Conservation (phyloP, 2,888 invertebrate species). For the Argyresthia albistria region DNA sequence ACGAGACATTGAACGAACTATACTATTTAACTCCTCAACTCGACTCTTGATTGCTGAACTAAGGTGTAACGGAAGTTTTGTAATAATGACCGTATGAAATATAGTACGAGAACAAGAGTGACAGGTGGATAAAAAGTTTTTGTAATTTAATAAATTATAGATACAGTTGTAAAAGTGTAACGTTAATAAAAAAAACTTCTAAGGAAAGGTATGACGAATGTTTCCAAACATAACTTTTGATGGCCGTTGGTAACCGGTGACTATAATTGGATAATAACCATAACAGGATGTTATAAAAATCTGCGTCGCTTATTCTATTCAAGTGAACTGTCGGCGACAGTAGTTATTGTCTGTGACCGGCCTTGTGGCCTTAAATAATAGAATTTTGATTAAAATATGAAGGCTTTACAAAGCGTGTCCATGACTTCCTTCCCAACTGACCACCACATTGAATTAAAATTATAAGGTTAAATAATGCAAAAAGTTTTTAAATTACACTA, state of each 20-base stretch:
- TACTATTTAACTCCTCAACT: too few species aligned
- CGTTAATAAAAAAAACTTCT: too few species aligned
- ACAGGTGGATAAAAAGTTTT: too few species aligned
- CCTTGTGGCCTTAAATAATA: conserved; percentile 21
- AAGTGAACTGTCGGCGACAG: neutral
- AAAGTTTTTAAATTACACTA: neutral
- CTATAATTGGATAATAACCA: conserved; percentile 4
- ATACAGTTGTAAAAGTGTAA: too few species aligned
- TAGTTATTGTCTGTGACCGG: conserved; percentile 17
- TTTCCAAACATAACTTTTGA: too few species aligned
- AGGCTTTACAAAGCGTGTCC: neutral
- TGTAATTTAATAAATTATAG: too few species aligned
- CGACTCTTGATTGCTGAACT: too few species aligned
- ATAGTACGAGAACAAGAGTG: too few species aligned
- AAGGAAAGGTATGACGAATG: too few species aligned
- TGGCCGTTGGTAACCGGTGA: neutral
- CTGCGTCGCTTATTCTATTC: neutral
- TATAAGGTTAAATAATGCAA: neutral
- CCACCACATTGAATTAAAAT: conserved; percentile 8
- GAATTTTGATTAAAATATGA: conserved; percentile 3
- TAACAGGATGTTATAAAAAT: conserved; percentile 5
- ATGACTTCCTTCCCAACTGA: conserved; percentile 7
- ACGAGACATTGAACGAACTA: too few species aligned
- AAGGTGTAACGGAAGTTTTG: too few species aligned
- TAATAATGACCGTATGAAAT: too few species aligned